Base-by-base conservation (phyloP, 2,797 vertebrate genomes). In the Betta splendens region DNA sequence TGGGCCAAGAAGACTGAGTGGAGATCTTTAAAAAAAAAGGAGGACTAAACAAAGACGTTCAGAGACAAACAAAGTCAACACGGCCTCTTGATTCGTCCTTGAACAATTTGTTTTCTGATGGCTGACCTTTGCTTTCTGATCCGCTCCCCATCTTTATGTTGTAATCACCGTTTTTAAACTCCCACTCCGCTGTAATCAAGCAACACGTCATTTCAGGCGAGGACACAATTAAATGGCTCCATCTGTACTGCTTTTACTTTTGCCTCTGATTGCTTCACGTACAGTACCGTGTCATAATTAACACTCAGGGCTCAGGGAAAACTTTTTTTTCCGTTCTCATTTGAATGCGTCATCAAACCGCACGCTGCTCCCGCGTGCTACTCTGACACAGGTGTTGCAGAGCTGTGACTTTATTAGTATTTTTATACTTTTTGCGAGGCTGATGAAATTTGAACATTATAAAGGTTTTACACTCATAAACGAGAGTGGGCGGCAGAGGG, bases 1-100 rank as follows among this genome's bases (percentile, higher is more conserved):
- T 81, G 55, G 85, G 83, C 67, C 82, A 82, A 38, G 59, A 79
- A 74, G 66, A 82, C 52, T 7, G 29, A 85, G 75, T 64, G 69
- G 67, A 70, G 57, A 72, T 65, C 40, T 72, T 77, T 75, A 51
- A 75, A 58, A 76, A 50, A 75, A 54, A 77, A 73, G 55, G 64
- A 65, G 71, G 72, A 82, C 73, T 68, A 73, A 80, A 86, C 70
- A 80, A 81, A 83, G 67, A 66, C 36, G 21, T 16, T 20, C 31
- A 16, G 28, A 80, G 58, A 79, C 71, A 70, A 76, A 76, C 64
- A 72, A 79, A 79, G 80, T 83, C 69, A 70, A 77, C 49, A 43
- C 69, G 60, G 69, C 70, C 70, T 65, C 43, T 45, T 28, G 18
- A 72, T 52, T 58, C 18, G 76, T 61, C 83, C 79, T 85, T 85